These are phyloP conservation scores for Festucalex cinctus DNA, from an alignment of 2,113 vertebrate genomes.

Conservation along the genomic window DNA sequence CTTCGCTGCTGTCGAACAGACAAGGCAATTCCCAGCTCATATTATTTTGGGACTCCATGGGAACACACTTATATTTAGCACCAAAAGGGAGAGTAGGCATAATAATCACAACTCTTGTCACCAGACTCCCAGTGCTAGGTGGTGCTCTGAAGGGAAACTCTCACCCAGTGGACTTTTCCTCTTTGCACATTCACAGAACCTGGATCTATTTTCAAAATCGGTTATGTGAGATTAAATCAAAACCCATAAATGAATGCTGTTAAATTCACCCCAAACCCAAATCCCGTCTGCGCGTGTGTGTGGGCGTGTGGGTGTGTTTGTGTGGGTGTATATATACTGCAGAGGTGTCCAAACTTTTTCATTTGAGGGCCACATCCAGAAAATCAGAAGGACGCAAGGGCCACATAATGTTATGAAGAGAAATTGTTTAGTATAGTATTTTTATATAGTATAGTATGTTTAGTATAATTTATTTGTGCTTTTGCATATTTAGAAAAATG, in stretches of 20 bases:
- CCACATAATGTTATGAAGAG: no score
- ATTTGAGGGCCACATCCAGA: no score
- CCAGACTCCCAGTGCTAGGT: conserved; percentile 70
- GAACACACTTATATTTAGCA: conserved; percentile 78
- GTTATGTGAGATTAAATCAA: neutral
- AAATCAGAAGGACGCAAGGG: no score
- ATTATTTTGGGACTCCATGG: conserved; percentile 74
- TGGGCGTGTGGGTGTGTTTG: no score
- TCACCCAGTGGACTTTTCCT: conserved; percentile 27
- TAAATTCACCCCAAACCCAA: neutral
- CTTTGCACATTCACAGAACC: neutral
- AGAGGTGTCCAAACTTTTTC: no score
- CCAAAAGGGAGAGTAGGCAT: conserved; percentile 71
- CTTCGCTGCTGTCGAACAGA: conserved; percentile 55
- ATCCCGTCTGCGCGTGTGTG: no score
- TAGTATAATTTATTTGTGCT: no score
- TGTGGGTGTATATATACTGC: no score
- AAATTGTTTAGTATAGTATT: no score
- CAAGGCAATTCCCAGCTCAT: conserved; percentile 73
- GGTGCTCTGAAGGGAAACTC: conserved; percentile 58
- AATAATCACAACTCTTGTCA: conserved; percentile 74
- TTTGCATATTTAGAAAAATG: no score
- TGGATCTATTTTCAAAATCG: neutral
- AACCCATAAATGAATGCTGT: neutral
- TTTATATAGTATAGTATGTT: no score